Conservation (phyloP, 2,797 vertebrate genomes). For the Euphonia xanthogaster region DNA sequence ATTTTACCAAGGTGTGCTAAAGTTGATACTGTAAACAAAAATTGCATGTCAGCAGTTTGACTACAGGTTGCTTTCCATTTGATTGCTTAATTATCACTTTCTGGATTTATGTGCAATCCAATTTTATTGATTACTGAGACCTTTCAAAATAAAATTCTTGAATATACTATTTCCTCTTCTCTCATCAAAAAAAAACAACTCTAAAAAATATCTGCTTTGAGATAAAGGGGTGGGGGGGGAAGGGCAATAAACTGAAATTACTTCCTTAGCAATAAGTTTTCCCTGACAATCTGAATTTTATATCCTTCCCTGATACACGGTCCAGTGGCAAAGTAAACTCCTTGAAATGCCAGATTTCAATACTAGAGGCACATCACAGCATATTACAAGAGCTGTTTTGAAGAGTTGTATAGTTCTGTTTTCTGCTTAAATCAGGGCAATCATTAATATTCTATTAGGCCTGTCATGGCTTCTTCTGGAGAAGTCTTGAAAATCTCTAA, state of each 20-base stretch:
- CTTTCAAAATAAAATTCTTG: background rate
- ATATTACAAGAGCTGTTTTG: background rate
- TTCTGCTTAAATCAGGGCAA: background rate
- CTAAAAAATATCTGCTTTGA: background rate
- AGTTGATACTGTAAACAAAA: background rate
- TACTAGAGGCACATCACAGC: background rate
- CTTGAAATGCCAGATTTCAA: background rate
- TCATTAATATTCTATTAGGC: background rate
- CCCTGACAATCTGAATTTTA: background rate
- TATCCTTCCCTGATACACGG: background rate
- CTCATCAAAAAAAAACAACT: background rate
- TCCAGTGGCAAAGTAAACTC: background rate
- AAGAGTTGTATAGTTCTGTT: background rate
- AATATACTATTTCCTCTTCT: background rate
- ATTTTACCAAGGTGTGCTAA: background rate
- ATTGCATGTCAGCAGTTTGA: background rate
- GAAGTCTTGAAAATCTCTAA: background rate
- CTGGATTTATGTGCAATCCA: background rate
- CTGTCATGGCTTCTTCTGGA: background rate
- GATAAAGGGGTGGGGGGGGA: fast-evolving
- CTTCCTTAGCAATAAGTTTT: background rate
- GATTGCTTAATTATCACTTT: background rate
- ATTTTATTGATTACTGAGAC: background rate
- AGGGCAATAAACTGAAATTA: background rate
- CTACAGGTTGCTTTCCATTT: background rate